phyloP scores from a whole-genome alignment of 1,140 invertebrate species.

The Meloidogyne floridensis region DNA sequence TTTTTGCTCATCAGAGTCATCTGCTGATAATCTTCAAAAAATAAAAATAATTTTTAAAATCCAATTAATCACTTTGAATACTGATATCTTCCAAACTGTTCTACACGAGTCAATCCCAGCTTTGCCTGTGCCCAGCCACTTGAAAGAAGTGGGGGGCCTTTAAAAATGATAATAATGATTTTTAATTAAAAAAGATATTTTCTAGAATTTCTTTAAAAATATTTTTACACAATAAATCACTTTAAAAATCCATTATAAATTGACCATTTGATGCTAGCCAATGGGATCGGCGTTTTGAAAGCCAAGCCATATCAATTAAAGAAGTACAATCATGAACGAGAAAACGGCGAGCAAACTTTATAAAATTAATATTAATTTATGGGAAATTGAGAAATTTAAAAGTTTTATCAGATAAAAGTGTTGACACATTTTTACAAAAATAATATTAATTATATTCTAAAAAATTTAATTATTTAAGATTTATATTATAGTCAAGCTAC shows the following conservation, averaged over 20 bases:
- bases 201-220: constrained; percentile 26
- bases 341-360: constrained; percentile 49
- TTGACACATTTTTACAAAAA: no score
- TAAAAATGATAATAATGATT: neutral
- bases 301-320: constrained; percentile 55
- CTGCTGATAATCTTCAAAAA: constrained; percentile 6
- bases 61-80: neutral
- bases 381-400: neutral
- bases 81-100: constrained; percentile 25
- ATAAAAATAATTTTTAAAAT: neutral
- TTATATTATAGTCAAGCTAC: no score
- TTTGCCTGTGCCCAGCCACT: constrained; percentile 27
- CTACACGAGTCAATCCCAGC: constrained; percentile 13
- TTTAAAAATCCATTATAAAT: neutral
- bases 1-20: neutral
- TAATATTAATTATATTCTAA: neutral
- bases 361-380: neutral
- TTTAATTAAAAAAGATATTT: neutral
- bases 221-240: constrained; percentile 28
- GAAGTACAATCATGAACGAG: constrained; percentile 40
- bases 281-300: constrained; percentile 46
- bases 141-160: constrained; percentile 33
- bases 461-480: constrained; percentile 14
- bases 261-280: constrained; percentile 34
- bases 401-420: no score